These are phyloP conservation scores for Phoebastria nigripes DNA, from an alignment of 2,797 vertebrate species.

Conservation along the genomic window DNA sequence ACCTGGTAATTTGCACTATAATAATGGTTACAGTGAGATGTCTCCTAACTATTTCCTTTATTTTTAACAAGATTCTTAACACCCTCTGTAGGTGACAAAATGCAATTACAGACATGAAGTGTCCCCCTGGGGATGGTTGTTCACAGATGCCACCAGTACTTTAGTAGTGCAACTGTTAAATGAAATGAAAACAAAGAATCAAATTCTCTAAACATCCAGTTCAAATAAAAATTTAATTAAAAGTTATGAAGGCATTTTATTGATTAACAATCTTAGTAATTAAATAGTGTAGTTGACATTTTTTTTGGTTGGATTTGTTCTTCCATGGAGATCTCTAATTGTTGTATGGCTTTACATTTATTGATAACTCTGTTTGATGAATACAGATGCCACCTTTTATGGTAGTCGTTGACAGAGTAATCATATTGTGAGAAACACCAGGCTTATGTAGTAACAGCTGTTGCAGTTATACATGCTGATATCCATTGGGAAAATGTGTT, in stretches of 20 bases:
- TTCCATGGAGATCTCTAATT: conserved; percentile 91
- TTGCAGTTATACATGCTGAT: conserved; percentile 83
- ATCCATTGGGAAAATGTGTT: conserved; percentile 89
- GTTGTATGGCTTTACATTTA: conserved; percentile 84
- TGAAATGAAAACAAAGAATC: conserved; percentile 81
- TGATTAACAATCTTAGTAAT: conserved; percentile 92
- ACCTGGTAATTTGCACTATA: conserved; percentile 93
- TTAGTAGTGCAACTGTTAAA: conserved; percentile 76
- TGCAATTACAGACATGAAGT: conserved; percentile 94
- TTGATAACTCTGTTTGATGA: conserved; percentile 95
- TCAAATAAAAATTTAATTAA: conserved; percentile 90
- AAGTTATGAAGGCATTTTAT: conserved; percentile 89
- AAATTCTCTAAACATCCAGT: conserved; percentile 81
- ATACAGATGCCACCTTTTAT: conserved; percentile 92
- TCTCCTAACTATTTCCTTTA: conserved; percentile 79
- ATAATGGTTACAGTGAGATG: conserved; percentile 94
- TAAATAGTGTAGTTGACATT: conserved; percentile 83
- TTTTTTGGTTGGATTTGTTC: conserved; percentile 81
- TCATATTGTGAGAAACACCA: conserved; percentile 94
- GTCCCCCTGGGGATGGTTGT: conserved; percentile 79
- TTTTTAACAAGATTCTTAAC: conserved; percentile 97
- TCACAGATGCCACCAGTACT: conserved; percentile 86
- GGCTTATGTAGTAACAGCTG: conserved; percentile 94
- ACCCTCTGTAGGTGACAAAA: conserved; percentile 99
- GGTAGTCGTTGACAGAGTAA: conserved; percentile 91